Evolutionary conservation across 2,888 invertebrate species (phyloP).

Genomic region (Cantharis lateralis): DNA sequence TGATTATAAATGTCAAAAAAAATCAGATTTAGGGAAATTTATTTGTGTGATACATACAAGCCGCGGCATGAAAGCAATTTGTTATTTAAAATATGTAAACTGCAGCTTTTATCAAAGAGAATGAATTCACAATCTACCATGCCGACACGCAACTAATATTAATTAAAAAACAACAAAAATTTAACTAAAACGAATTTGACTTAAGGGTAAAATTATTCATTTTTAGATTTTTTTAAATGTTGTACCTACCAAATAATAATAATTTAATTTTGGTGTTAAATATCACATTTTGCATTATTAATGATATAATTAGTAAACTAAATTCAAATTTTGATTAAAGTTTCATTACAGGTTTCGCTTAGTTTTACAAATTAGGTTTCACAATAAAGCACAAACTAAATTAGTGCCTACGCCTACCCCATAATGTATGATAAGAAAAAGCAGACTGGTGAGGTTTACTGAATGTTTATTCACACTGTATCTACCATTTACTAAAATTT

Average conservation of each 20-base stretch:
- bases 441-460: neutral
- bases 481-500: neutral
- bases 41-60: neutral
- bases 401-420: neutral
- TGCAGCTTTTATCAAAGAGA: neutral
- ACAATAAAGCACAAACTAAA: neutral
- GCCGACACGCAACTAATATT: neutral
- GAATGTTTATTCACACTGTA: neutral
- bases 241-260: neutral
- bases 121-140: neutral
- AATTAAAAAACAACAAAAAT: neutral
- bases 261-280: neutral
- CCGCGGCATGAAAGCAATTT: neutral
- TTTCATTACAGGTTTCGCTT: neutral
- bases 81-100: constrained; percentile 3
- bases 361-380: neutral
- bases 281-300: neutral
- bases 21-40: neutral
- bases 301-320: neutral
- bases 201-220: neutral
- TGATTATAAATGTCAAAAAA: neutral
- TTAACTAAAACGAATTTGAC: neutral
- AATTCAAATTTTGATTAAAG: neutral
- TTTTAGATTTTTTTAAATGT: neutral
- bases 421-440: neutral